phyloP scores from a whole-genome alignment of 2,888 invertebrate genomes.

The Tipula vernalis region DNA sequence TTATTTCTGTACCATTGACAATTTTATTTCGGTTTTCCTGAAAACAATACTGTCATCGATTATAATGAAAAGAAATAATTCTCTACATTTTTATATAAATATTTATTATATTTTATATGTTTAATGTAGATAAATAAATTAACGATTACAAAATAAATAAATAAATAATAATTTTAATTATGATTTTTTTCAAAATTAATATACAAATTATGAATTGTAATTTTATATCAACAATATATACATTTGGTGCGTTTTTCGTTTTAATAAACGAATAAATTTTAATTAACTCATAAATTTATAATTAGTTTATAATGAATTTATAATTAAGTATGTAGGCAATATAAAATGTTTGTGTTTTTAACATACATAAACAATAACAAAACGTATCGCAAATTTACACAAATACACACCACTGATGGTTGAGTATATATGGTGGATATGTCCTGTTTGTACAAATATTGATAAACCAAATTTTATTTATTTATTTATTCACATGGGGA shows the following conservation, averaged over 20 bases:
- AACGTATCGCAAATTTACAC: background rate
- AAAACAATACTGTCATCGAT: background rate
- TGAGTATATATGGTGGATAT: background rate
- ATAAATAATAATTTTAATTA: background rate
- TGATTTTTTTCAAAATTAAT: background rate
- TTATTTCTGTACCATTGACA: background rate
- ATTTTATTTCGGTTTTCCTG: background rate
- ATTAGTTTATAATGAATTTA: background rate
- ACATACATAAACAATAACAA: background rate
- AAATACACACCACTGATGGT: background rate
- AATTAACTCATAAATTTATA: background rate
- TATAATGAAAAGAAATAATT: background rate
- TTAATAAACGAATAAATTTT: background rate
- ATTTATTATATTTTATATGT: background rate
- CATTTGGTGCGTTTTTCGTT: background rate
- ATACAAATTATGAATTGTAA: background rate
- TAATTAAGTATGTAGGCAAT: background rate
- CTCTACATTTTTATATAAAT: background rate
- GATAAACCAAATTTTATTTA: background rate
- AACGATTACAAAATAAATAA: background rate
- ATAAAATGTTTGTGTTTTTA: background rate
- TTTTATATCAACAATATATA: background rate
- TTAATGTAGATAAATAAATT: background rate
- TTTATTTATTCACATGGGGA: background rate
- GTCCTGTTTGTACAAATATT: background rate